Conservation (phyloP, 30 jellyfish, hydroid and myxozoan genomes). For the Aurelia sp. region DNA sequence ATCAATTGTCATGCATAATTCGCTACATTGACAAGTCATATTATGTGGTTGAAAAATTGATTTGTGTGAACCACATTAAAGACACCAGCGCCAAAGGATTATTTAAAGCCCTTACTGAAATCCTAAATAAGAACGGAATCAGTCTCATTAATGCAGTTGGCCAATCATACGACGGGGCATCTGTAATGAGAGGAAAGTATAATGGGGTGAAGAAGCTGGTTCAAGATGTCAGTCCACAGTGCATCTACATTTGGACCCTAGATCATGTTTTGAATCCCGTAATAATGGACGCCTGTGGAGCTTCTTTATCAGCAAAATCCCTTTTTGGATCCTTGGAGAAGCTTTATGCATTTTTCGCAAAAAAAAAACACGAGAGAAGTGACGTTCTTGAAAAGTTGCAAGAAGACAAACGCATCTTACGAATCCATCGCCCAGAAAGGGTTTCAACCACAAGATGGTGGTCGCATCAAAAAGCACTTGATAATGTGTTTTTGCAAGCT, state of each 20-base stretch:
- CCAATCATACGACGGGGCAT: constrained; percentile 44
- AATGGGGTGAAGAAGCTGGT: constrained; percentile 15
- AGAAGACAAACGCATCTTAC: neutral
- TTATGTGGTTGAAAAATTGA: neutral
- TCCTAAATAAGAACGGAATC: neutral
- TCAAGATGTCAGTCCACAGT: constrained; percentile 5
- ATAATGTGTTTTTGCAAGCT: constrained; percentile 33
- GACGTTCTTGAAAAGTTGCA: constrained; percentile 17
- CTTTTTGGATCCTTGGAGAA: constrained; percentile 13
- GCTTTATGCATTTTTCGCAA: constrained; percentile 10
- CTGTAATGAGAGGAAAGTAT: constrained; percentile 28
- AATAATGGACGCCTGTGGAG: constrained; percentile 30
- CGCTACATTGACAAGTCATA: neutral
- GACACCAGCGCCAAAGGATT: constrained; percentile 18
- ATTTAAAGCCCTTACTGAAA: neutral
- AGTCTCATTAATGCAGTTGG: constrained; percentile 23
- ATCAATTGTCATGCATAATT: constrained; percentile 20
- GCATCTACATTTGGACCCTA: constrained; percentile 41
- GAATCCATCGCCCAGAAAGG: constrained; percentile 22
- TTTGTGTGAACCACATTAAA: neutral
- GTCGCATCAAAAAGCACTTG: constrained; percentile 31
- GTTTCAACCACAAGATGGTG: constrained; percentile 53
- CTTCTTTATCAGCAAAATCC: constrained; percentile 14
- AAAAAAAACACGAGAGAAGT: neutral
- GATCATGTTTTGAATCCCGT: constrained; percentile 40